phyloP scores from a whole-genome alignment of 2,113 vertebrate species.

The Oncorhynchus mykiss region DNA sequence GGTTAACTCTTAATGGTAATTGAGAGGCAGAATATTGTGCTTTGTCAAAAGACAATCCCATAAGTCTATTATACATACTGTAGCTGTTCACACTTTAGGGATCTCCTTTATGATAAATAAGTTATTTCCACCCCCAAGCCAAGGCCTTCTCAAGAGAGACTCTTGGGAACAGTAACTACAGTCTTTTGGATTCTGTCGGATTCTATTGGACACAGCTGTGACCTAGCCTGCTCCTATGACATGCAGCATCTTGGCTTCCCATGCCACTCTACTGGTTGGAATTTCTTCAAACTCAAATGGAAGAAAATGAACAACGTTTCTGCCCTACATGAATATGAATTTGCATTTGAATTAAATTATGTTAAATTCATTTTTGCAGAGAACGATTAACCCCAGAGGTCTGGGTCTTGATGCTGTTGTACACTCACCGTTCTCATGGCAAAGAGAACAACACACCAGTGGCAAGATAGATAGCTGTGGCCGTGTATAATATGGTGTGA shows the following conservation, averaged over 20 bases:
- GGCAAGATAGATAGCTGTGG: background rate
- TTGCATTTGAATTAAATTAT: background rate
- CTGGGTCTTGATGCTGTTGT: no score
- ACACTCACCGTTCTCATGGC: no score
- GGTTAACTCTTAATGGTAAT: no score
- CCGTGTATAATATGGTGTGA: background rate
- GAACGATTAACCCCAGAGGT: no score
- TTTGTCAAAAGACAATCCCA: no score
- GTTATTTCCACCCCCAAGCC: background rate
- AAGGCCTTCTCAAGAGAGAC: background rate
- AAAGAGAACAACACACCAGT: no score
- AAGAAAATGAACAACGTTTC: constrained; percentile 8
- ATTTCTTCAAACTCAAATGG: background rate
- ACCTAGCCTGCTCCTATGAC: constrained; percentile 17
- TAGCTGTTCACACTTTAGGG: no score
- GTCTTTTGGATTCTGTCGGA: constrained; percentile 15
- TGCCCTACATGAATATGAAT: background rate
- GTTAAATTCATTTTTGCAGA: no score
- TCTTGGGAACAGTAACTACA: background rate
- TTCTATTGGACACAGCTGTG: constrained; percentile 34
- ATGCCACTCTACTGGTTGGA: constrained; percentile 9
- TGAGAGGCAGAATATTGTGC: no score
- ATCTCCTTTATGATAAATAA: no score
- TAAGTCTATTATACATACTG: no score
- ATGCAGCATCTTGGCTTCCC: constrained; percentile 10